Percentiles rank a stretch among this genome's conserved stretches.
These are phyloP conservation scores for Streblospio benedicti DNA, from an alignment of 1,140 invertebrate genomes.

Conservation along the genomic window DNA sequence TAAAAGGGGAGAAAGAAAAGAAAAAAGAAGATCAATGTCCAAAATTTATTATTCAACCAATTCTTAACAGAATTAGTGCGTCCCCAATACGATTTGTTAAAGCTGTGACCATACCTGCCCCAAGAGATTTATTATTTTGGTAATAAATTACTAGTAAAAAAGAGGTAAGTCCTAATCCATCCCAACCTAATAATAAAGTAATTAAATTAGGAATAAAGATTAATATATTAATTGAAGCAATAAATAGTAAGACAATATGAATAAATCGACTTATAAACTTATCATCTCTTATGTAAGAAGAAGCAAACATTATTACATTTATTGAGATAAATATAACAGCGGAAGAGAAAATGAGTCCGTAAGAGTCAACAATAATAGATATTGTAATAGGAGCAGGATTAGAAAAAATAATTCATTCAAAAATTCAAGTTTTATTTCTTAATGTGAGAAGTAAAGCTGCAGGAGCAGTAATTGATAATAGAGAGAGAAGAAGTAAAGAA, in stretches of 20 bases:
- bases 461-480: no score
- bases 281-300: constrained; percentile 53
- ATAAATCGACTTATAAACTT: constrained; percentile 52
- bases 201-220: constrained; percentile 60
- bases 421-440: no score
- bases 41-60: constrained; percentile 1
- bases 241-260: constrained; percentile 56
- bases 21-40: neutral
- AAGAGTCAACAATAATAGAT: neutral
- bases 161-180: constrained; percentile 59
- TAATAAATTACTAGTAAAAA: constrained; percentile 62
- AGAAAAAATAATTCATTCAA: no score
- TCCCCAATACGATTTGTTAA: constrained; percentile 52
- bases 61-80: constrained; percentile 16
- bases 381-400: no score
- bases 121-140: constrained; percentile 54
- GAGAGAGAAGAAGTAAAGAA: no score
- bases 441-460: no score
- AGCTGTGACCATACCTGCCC: constrained; percentile 56
- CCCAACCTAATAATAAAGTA: constrained; percentile 60
- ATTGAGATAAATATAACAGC: neutral
- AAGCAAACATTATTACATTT: constrained; percentile 11
- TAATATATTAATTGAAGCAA: constrained; percentile 59
- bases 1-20: constrained; percentile 9
- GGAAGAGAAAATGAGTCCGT: neutral